Conservation (phyloP, 2,113 vertebrate genomes). For the Zosterops borbonicus region DNA sequence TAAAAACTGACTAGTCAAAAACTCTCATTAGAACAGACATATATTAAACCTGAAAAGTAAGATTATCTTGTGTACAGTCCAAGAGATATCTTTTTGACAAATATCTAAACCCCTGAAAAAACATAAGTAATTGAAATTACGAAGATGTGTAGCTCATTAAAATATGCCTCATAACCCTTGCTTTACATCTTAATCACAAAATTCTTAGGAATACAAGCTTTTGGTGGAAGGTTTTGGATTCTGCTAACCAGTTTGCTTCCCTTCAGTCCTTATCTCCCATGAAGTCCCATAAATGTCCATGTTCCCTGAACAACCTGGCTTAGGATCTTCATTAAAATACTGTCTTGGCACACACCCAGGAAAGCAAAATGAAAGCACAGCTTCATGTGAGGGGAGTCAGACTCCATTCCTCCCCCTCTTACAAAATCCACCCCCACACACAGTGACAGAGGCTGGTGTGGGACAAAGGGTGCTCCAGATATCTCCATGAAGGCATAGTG, state of each 20-base stretch:
- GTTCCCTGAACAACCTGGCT: neutral
- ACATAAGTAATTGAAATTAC: neutral
- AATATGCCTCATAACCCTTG: neutral
- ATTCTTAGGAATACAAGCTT: neutral
- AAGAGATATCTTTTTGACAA: neutral
- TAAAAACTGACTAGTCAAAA: neutral
- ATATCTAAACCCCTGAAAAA: neutral
- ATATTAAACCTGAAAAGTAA: neutral
- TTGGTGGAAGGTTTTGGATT: neutral
- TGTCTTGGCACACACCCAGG: neutral
- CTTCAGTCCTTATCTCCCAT: neutral
- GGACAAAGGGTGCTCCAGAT: neutral
- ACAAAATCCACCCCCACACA: neutral
- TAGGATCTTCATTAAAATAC: neutral
- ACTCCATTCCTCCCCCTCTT: neutral
- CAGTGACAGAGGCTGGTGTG: accelerated
- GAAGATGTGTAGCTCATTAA: neutral
- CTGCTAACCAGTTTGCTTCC: neutral
- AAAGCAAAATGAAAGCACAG: neutral
- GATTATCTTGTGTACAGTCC: neutral
- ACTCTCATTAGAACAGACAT: neutral
- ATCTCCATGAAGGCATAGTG: neutral
- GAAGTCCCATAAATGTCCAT: neutral
- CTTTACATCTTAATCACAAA: neutral
- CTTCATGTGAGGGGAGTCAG: neutral